Base-by-base conservation (phyloP, 2,888 invertebrate species). In the Acleris holmiana region DNA sequence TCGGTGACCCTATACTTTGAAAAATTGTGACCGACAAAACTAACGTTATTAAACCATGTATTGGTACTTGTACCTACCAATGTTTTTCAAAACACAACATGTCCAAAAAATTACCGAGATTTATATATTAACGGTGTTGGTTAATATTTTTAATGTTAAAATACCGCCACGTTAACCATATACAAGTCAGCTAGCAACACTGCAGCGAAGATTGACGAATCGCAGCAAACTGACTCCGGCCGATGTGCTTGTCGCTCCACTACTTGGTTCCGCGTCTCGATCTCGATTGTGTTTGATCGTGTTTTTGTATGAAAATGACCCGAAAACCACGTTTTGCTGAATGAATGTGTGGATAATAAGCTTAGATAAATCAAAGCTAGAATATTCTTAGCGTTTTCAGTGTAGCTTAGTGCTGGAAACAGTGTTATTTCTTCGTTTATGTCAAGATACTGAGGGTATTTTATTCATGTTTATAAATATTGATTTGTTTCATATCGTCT, bases 381-480 rank as follows among this genome's bases (percentile, higher is more conserved):
- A 55, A 54, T 60, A 50, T 65, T 50, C 21, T 17, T 23, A 35
- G 65, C 50, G 60, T 69, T 71, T 72, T 64, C 58, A 68, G 77
- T 75, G 73, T 70, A 71, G 71, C 71, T 75, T 67, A 35, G 77
- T 77, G 74, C 71, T 72, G 68, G 75, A n/a, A 73, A 73, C 72
- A 68, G 69, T 68, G 68, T 75, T 65, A 60, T 61, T 40, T 76
- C 77, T 76, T 70, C 63, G 71, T 69, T 67, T 69, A 71, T 74
- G 73, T 76, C 71, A 66, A 72, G 72, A 78, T 83, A 83, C 82
- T 82, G 82, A 82, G 83, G 82, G 85, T 86, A 55, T 41, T 44
- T n/a, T 55, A 81, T 88, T 84, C 82, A 80, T 92, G 91, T 92
- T 90, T 90, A 88, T 89, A 92, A 89, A 90, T 92, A 92, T 92